Percentiles rank a stretch among this genome's conserved stretches.
Conservation (phyloP, 1,140 invertebrate species). For the Phocides pigmalion region DNA sequence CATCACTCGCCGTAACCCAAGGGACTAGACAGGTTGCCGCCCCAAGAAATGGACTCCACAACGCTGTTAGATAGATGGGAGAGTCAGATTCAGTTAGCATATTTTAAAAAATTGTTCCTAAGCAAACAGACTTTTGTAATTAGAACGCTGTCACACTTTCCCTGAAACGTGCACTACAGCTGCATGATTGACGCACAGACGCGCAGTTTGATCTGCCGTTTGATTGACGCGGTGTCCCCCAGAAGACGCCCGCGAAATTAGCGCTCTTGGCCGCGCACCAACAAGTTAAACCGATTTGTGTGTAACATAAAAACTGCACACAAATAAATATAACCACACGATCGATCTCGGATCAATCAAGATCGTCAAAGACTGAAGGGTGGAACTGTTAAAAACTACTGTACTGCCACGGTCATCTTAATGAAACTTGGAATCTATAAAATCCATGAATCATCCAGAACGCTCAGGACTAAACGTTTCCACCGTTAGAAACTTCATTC, state of each 20-base stretch:
- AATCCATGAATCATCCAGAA: too few species aligned
- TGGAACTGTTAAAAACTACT: too few species aligned
- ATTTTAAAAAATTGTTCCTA: not conserved
- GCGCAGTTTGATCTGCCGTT: slow-evolving; percentile 19
- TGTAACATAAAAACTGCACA: slow-evolving; percentile 29
- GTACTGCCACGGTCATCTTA: not conserved
- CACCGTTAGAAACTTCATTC: too few species aligned
- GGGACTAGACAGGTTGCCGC: too few species aligned
- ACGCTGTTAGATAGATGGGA: too few species aligned
- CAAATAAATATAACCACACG: slow-evolving; percentile 4
- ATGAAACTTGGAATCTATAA: too few species aligned
- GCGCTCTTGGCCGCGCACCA: slow-evolving; percentile 53
- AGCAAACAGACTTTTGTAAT: slow-evolving; percentile 8
- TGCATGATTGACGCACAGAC: slow-evolving; percentile 32
- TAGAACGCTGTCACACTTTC: slow-evolving; percentile 8
- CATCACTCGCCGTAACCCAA: too few species aligned
- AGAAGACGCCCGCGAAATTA: slow-evolving; percentile 55
- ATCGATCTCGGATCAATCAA: slow-evolving; percentile 2
- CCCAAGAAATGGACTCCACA: too few species aligned
- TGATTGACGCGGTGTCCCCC: slow-evolving; percentile 47
- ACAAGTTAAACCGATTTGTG: slow-evolving; percentile 36
- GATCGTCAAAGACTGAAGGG: too few species aligned
- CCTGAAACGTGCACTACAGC: slow-evolving; percentile 18
- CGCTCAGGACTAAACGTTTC: too few species aligned
- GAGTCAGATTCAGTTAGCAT: not conserved